These are phyloP conservation scores for Diorhabda sublineata DNA, from an alignment of 1,140 invertebrate genomes.

Conservation along the genomic window DNA sequence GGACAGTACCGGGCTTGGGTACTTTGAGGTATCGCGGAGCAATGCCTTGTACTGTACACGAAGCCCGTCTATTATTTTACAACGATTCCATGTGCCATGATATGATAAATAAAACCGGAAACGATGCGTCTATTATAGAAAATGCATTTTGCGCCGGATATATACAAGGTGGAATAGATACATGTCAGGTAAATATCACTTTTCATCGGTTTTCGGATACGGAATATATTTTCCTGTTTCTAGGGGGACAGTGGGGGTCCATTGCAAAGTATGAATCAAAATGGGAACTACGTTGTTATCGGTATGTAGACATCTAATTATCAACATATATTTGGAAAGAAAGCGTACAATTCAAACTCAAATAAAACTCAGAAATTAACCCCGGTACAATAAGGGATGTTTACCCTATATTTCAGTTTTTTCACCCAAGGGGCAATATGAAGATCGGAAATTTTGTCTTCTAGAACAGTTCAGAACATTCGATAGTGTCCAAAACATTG, in stretches of 20 bases:
- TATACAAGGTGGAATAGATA: constrained; percentile 39
- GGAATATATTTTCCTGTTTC: constrained; percentile 11
- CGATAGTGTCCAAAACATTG: no score
- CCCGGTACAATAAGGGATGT: no score
- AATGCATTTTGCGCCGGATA: constrained; percentile 44
- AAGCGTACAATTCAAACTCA: no score
- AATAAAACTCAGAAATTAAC: no score
- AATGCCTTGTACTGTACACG: constrained; percentile 37
- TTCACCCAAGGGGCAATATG: no score
- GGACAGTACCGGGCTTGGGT: constrained; percentile 35
- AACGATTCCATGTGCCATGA: constrained; percentile 30
- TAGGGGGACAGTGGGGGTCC: constrained; percentile 44
- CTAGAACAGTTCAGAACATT: no score
- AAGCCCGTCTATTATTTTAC: constrained; percentile 37
- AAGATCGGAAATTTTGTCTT: no score
- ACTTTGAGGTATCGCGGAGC: constrained; percentile 29
- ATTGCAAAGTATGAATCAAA: constrained; percentile 28
- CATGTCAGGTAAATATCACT: constrained; percentile 37
- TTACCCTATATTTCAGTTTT: no score
- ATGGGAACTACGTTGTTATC: constrained; percentile 34
- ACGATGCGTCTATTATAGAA: constrained; percentile 27
- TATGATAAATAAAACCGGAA: constrained; percentile 33
- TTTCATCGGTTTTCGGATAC: neutral
- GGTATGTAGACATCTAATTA: constrained; percentile 23
- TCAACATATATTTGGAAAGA: no score